Base-by-base conservation (phyloP, 2,888 invertebrate genomes). In the Cynaeus angustus region DNA sequence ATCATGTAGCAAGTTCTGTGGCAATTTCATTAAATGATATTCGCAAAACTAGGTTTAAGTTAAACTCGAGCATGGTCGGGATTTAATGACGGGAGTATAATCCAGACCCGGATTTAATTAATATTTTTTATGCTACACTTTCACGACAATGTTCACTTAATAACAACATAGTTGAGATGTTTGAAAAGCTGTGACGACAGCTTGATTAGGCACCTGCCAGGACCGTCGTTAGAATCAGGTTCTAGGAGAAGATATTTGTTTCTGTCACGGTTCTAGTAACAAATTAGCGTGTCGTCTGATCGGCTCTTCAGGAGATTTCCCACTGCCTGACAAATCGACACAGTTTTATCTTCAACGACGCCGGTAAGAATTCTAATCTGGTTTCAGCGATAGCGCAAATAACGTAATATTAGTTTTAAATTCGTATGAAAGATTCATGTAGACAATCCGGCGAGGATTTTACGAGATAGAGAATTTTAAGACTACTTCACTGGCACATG, bases 11-110 rank as follows among this genome's bases (percentile, higher is more conserved):
- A 61, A 61, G 14, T 61, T 61, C 52, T 52, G 62, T 41, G 37
- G 37, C 37, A 65, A 55, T 65, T 53, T 55, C 55, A 45, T 55
- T 43, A 65, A 53, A 65, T 62, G 62, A 62, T 52, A 62, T 52
- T 52, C 43, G 52, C 53, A 65, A 43, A 53, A 55, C 65, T 45
- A 45, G 65, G 55, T 53, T 43, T 55, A 50, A 65, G 55, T 45
- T 55, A 65, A 65, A 65, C 45, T 48, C 16, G 33, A 26, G 48
- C 13, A 46, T 62, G 52, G 65, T 55, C 33, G 45, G 52, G 45
- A 65, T 45, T 65, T 55, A 55, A 65, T 62, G 62, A 46, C 14
- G 56, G 41, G 13, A 28, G 33, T 28, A 59, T 62, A 62, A 62
- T 62, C 52, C 62, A 12, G 50, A n/a, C 26, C 52, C 52, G 14